phyloP scores from a whole-genome alignment of 2,113 vertebrate species.

The Aptenodytes forsteri region DNA sequence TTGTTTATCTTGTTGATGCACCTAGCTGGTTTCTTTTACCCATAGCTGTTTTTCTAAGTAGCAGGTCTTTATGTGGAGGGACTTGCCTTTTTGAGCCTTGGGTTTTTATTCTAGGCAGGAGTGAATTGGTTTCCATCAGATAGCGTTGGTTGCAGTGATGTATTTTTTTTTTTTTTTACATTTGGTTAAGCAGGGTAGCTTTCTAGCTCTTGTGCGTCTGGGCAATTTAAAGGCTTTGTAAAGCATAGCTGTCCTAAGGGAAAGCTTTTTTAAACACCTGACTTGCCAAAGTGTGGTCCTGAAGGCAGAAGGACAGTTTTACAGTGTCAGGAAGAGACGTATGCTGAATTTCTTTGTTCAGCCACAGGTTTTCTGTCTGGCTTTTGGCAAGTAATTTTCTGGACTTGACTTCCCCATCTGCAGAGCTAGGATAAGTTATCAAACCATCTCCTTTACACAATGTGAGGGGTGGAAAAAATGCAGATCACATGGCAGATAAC shows the following conservation, averaged over 20 bases:
- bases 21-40: constrained; percentile 14
- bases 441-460: background rate
- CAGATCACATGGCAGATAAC: background rate
- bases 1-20: constrained; percentile 51
- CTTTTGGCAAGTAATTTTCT: constrained; percentile 42
- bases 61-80: background rate
- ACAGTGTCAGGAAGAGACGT: background rate
- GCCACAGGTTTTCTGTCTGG: constrained; percentile 11
- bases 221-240: constrained; percentile 20
- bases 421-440: constrained; percentile 25
- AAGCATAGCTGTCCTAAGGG: background rate
- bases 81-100: background rate
- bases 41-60: constrained; percentile 38
- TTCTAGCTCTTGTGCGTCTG: background rate
- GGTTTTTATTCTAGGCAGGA: background rate
- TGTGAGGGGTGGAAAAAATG: background rate
- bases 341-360: constrained; percentile 1
- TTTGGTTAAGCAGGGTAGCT: background rate
- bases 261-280: background rate
- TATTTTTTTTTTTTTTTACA: background rate
- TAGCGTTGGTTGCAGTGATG: background rate
- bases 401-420: constrained; percentile 3
- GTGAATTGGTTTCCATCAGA: background rate
- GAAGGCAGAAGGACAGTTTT: constrained; percentile 11
- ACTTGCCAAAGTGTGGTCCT: background rate